A percentile compares a stretch with the other conserved stretches of the same genome.
These are phyloP conservation scores for Gerris buenoi DNA, from an alignment of 1,140 invertebrate genomes.

Conservation along the genomic window DNA sequence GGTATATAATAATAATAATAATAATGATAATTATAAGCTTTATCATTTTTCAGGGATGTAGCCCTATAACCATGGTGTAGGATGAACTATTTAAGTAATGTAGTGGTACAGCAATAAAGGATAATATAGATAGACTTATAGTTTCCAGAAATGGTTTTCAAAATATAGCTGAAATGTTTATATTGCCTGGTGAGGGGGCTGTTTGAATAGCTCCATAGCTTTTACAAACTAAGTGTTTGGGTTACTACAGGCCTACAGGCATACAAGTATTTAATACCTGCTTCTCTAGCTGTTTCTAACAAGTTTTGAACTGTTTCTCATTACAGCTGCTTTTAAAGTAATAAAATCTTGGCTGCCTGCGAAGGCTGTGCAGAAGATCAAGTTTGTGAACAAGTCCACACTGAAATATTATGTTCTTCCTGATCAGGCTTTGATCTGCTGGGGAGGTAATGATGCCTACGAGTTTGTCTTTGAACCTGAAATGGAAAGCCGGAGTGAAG, in stretches of 20 bases:
- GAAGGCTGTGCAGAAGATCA: slow-evolving; percentile 78
- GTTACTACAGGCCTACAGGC: too few relatives aligned
- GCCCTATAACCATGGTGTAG: too few relatives aligned
- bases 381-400: slow-evolving; percentile 64
- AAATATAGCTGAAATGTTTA: too few relatives aligned
- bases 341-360: slow-evolving; percentile 77
- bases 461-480: slow-evolving; percentile 54
- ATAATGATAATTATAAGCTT: too few relatives aligned
- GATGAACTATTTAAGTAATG: too few relatives aligned
- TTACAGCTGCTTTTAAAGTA: slow-evolving; percentile 77
- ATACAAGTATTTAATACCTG: neutral
- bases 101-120: too few relatives aligned
- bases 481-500: slow-evolving; percentile 22
- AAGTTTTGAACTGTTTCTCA: slow-evolving; percentile 9
- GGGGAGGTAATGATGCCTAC: slow-evolving; percentile 75
- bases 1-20: too few relatives aligned
- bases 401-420: slow-evolving; percentile 60
- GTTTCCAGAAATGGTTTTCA: too few relatives aligned
- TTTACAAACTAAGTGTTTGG: too few relatives aligned
- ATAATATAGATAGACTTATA: too few relatives aligned
- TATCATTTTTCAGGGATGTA: too few relatives aligned
- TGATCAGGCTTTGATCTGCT: slow-evolving; percentile 55
- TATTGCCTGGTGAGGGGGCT: neutral
- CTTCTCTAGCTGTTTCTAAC: slow-evolving; percentile 4
- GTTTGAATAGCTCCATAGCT: too few relatives aligned